These are phyloP conservation scores for Turnix velox DNA, from an alignment of 2,113 vertebrate genomes.

Conservation along the genomic window DNA sequence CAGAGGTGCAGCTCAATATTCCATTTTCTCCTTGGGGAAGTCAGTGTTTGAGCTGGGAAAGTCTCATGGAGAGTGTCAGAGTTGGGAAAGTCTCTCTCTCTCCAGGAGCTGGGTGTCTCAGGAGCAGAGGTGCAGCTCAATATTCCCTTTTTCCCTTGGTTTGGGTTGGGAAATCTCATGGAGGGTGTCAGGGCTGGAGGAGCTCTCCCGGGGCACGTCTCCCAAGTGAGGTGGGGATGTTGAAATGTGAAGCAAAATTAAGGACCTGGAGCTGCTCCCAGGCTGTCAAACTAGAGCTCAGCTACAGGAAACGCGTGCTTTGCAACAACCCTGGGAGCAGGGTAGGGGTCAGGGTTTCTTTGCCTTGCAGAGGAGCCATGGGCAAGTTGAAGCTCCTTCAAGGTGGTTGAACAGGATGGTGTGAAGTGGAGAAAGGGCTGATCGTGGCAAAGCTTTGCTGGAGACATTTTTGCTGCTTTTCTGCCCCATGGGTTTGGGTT, in stretches of 20 bases:
- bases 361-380: background rate
- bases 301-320: background rate
- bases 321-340: background rate
- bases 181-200: background rate
- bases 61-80: accelerated
- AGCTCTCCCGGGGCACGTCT: background rate
- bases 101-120: background rate
- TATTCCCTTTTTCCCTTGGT: background rate
- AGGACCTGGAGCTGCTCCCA: background rate
- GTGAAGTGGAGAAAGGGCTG: accelerated
- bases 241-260: background rate
- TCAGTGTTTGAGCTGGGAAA: background rate
- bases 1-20: background rate
- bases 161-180: background rate
- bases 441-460: accelerated
- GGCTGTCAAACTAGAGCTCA: background rate
- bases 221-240: accelerated
- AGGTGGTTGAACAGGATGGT: accelerated
- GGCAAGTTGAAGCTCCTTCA: accelerated
- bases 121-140: background rate
- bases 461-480: background rate
- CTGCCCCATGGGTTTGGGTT: background rate
- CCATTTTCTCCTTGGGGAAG: background rate
- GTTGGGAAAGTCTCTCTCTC: too few species aligned
- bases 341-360: background rate